Evolutionary conservation across 2,113 vertebrate genomes (phyloP).

Genomic region (Hyaena hyaena): DNA sequence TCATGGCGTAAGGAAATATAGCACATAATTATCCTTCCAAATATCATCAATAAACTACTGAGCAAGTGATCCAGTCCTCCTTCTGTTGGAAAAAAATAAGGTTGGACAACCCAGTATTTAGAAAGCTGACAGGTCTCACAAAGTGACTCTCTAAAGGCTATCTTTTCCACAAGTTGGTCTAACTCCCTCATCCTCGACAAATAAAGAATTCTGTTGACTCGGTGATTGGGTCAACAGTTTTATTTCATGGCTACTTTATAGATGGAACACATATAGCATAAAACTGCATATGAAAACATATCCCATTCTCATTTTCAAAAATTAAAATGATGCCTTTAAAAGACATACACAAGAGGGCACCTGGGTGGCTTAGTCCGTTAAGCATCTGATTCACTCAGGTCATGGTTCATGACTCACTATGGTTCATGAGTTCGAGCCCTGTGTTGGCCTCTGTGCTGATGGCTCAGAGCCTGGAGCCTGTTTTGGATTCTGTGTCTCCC

Average conservation of each 20-base stretch:
- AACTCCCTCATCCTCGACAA: conserved; percentile 16
- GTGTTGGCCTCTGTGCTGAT: no score
- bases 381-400: no score
- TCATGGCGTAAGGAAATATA: conserved; percentile 69
- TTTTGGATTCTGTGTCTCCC: no score
- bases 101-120: background rate
- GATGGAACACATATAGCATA: background rate
- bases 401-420: no score
- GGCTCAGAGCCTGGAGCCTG: no score
- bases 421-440: no score
- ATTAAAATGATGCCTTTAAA: background rate
- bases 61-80: conserved; percentile 17
- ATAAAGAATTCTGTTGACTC: background rate
- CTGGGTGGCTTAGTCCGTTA: no score
- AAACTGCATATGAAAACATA: background rate
- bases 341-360: background rate
- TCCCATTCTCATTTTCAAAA: background rate
- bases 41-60: conserved; percentile 66
- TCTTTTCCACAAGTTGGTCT: background rate
- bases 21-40: conserved; percentile 64
- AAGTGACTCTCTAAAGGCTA: conserved; percentile 17
- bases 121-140: conserved; percentile 40
- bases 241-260: background rate
- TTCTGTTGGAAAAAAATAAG: conserved; percentile 46
- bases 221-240: background rate